Evolutionary conservation across 35 echinoderm and acorn worm species (phyloP).

Genomic region (Holothuria glaberrima): DNA sequence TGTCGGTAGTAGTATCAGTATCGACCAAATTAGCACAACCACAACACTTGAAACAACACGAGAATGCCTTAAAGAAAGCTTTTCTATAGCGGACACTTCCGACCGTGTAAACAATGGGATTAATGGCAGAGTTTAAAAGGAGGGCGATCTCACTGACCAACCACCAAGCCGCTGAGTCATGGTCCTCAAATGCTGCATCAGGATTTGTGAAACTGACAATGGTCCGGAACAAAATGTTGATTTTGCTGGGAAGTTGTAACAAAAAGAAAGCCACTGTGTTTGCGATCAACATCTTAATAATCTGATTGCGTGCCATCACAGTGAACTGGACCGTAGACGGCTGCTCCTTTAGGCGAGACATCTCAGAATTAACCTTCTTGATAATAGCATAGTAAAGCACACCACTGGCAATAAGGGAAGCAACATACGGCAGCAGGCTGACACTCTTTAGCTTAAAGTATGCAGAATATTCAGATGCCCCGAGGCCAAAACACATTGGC

Average conservation of each 20-base stretch:
- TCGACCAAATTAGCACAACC: not conserved
- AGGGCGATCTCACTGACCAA: not conserved
- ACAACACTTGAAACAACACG: not conserved
- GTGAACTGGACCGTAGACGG: not conserved
- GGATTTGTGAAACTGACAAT: not conserved
- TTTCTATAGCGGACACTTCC: not conserved
- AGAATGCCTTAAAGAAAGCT: not conserved
- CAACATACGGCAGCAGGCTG: not conserved
- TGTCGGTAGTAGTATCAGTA: no score
- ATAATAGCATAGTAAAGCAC: not conserved
- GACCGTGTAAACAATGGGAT: slow-evolving; percentile 6
- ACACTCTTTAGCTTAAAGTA: not conserved
- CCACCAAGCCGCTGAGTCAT: not conserved
- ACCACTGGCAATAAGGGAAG: not conserved
- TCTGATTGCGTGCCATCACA: slow-evolving; percentile 7
- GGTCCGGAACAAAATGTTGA: not conserved
- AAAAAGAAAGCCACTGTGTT: slow-evolving; percentile 12
- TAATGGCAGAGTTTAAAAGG: slow-evolving; percentile 16
- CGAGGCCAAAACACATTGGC: slow-evolving; percentile 11
- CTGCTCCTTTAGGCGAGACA: not conserved
- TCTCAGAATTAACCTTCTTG: not conserved
- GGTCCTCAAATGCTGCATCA: not conserved
- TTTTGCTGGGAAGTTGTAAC: not conserved
- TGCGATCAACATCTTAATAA: slow-evolving; percentile 37
- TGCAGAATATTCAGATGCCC: not conserved